Evolutionary conservation across 2,797 vertebrate species (phyloP).

Genomic region (Aeoliscus strigatus): DNA sequence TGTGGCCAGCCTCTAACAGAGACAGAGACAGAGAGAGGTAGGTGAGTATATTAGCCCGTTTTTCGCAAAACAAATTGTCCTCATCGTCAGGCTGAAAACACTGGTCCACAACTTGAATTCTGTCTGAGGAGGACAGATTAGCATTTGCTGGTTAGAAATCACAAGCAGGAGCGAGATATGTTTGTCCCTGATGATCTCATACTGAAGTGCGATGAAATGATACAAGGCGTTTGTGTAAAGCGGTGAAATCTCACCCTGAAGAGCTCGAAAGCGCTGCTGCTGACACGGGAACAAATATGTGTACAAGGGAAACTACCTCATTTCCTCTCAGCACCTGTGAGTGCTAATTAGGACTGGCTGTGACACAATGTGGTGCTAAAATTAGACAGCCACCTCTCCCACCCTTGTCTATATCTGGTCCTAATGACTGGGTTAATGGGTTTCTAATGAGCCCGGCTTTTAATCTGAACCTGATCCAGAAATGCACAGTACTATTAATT

Average conservation of each 20-base stretch:
- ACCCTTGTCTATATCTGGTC: slow-evolving; percentile 54
- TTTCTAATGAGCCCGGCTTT: slow-evolving; percentile 67
- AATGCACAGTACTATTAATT: slow-evolving; percentile 68
- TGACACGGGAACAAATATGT: background rate
- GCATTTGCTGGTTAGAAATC: background rate
- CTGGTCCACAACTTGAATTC: slow-evolving; percentile 1
- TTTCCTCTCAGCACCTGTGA: slow-evolving; percentile 12
- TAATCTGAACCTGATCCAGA: slow-evolving; percentile 69
- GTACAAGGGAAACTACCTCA: slow-evolving; percentile 26
- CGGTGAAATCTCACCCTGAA: too few relatives aligned
- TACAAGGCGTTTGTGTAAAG: too few relatives aligned
- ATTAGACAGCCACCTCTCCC: slow-evolving; percentile 54
- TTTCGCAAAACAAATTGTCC: background rate
- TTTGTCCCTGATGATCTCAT: background rate
- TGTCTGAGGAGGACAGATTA: background rate
- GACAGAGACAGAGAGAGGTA: background rate
- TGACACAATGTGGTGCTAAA: slow-evolving; percentile 49
- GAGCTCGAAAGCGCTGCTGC: background rate
- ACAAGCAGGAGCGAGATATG: background rate
- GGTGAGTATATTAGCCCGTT: slow-evolving; percentile 3
- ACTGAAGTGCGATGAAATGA: too few relatives aligned
- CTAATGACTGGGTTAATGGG: slow-evolving; percentile 75
- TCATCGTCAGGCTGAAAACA: slow-evolving; percentile 1
- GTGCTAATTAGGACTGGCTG: slow-evolving; percentile 25
- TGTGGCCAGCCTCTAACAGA: slow-evolving; percentile 78